These are phyloP conservation scores for Benthosema pterotum DNA, from an alignment of 2,797 vertebrate species.

Conservation along the genomic window DNA sequence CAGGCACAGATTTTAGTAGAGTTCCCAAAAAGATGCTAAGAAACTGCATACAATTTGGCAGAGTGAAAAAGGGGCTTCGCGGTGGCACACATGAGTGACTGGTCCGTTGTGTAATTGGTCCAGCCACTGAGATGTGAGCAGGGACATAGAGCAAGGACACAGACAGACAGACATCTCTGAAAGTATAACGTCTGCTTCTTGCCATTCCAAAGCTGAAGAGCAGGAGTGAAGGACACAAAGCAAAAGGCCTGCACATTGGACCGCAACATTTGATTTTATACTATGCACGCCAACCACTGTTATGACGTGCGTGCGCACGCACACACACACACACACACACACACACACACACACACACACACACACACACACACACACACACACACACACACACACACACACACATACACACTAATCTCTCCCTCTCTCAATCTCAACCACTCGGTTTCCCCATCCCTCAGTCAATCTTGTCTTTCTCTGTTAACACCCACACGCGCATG, in stretches of 20 bases:
- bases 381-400: constrained; percentile 13
- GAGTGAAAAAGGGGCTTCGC: too few species aligned
- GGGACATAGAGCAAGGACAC: too few species aligned
- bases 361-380: constrained; percentile 18
- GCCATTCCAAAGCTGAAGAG: constrained; percentile 48
- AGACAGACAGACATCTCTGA: too few species aligned
- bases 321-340: not conserved
- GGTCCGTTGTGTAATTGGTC: too few species aligned
- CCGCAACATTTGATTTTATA: too few species aligned
- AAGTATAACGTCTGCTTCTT: constrained; percentile 14
- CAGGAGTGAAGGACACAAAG: constrained; percentile 52
- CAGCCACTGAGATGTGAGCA: too few species aligned
- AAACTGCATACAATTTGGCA: too few species aligned
- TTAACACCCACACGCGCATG: not conserved
- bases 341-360: constrained; percentile 3
- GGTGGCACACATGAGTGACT: too few species aligned
- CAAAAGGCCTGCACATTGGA: constrained; percentile 19
- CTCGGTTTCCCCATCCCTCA: not conserved
- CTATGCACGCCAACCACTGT: constrained; percentile 7
- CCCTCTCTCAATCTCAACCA: constrained; percentile 23
- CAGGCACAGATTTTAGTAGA: too few species aligned
- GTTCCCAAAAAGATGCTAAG: too few species aligned
- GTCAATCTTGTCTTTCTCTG: constrained; percentile 35
- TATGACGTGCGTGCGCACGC: not conserved
- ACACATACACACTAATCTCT: not conserved